Evolutionary conservation across 2,888 invertebrate species (phyloP), one percentile per base, ranked within the genome.

Genomic region (Phrixothrix hirtus): DNA sequence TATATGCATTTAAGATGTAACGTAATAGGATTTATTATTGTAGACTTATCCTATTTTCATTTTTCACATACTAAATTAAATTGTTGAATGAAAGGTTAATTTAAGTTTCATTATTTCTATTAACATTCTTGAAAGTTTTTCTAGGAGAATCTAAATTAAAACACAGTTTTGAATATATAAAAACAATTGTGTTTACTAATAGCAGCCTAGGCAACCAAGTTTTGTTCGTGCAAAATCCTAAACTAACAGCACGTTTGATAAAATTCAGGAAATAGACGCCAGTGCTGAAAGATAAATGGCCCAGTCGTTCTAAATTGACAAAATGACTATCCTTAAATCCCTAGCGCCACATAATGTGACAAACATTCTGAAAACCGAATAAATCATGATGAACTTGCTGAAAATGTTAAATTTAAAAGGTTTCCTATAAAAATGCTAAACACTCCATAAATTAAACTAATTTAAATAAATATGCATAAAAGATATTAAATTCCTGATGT

Each of bases 281-380:
- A 42, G 48, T 44, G 59, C 30, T 31, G 54, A 59, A 54, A 57
- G 59, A 59, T 50, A 48, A 51, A 59, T 57, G 52, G 45, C 39
- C 44, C 32, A 37, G 55, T 45, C 55, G 46, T 44, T 44, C 47
- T 15, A 43, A 49, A 57, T 57, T 57, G 57, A 57, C 57, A 53
- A 58, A 56, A 56, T 53, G 55, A 56, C 55, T 50, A 41, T 43
- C 49, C 49, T 32, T 44, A 49, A 49, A 48, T 49, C 49, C 54
- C 48, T 44, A 54, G 54, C 54, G 49, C 54, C 54, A 54, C 54
- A 54, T 54, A 49, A 54, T 42, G 44, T 45, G 54, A 49, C 49
- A 41, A 49, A 45, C 39, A 38, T 35, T 44, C 43, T 2, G 27
- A 48, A 49, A 54, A 44, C 45, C 44, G 41, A 41, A 54, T 54